Base-by-base conservation (phyloP, 2,113 vertebrate species). In the Onychostoma macrolepis region DNA sequence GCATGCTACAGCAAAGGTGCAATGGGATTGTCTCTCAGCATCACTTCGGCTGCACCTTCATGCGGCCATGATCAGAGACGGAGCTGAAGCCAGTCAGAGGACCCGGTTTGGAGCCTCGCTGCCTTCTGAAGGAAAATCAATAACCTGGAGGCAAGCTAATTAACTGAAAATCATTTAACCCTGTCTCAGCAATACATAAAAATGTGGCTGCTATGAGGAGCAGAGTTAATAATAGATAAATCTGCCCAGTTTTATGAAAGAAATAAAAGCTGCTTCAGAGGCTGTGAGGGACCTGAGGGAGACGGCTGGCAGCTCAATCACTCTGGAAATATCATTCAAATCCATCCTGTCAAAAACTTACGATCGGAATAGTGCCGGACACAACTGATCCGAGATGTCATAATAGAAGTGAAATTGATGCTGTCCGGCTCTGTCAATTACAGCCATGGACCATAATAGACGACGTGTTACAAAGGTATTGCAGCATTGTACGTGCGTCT, bases 131-230 rank as follows among this genome's bases (percentile, higher is more conserved):
- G 86, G 85, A 91, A 91, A 92, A 93, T 94, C 92, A 90, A 92
- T 92, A 93, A 90, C 90, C 88, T 90, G 75, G 58, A 93, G 87
- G 90, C 86, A 88, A 87, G 90, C 91, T 93, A 93, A 94, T 94
- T 93, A 94, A 92, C 89, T 90, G 80, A 85, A 91, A 91, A 92
- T 93, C 88, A 91, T 93, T 92, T 90, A 88, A 87, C 88, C 87
- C 91, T 86, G 83, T 91, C 89, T 92, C 90, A 87, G 90, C 84
- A 78, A 89, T 89, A 88, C 88, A 92, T 91, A 89, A 90, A 83
- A 89, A 91, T 87, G 89, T 88, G 76, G 83, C 85, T 85, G 85
- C 92, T 91, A 90, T 91, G 87, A 91, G 87, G 79, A 89, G 90
- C 87, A 90, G 85, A 88, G 89, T 90, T 91, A 93, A 91, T 92